Evolutionary conservation across 2,888 invertebrate species (phyloP).

Genomic region (Galeopsomyia nigrocyanea): DNA sequence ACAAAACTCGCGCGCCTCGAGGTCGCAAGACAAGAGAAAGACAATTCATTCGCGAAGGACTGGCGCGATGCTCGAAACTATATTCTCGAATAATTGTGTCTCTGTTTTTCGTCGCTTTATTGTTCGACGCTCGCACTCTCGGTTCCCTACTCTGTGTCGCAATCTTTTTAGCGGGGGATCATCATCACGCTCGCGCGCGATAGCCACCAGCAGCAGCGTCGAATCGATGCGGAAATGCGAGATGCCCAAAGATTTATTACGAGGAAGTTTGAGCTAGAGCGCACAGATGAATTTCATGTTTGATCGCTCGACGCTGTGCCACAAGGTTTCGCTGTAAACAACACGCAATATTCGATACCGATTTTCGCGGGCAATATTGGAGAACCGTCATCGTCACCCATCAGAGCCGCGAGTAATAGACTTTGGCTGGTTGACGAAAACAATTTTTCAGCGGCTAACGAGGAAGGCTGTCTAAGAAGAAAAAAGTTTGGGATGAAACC

Average conservation of each 20-base stretch:
- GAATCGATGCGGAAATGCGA: slow-evolving; percentile 36
- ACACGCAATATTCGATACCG: too few relatives aligned
- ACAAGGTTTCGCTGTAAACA: too few relatives aligned
- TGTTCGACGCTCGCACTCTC: slow-evolving; percentile 12
- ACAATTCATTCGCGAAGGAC: slow-evolving; percentile 14
- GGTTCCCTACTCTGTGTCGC: slow-evolving; percentile 13
- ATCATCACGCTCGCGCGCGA: not conserved
- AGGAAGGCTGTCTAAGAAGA: too few relatives aligned
- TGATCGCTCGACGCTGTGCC: not conserved
- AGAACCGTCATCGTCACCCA: too few relatives aligned
- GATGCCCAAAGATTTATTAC: slow-evolving; percentile 31
- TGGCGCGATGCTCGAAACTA: not conserved
- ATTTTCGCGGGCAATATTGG: too few relatives aligned
- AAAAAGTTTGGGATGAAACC: too few relatives aligned
- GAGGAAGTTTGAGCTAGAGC: not conserved
- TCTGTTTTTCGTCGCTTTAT: too few relatives aligned
- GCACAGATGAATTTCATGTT: too few relatives aligned
- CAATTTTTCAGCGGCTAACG: too few relatives aligned
- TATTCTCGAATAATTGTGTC: too few relatives aligned
- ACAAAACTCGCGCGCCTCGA: slow-evolving; percentile 10
- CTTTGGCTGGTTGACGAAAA: too few relatives aligned
- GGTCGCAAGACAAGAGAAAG: slow-evolving; percentile 5
- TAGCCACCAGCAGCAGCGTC: slow-evolving; percentile 2
- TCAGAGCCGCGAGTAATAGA: too few relatives aligned
- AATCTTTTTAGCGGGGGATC: not conserved